Percentiles rank a stretch among this genome's conserved stretches.
Conservation (phyloP, 2,888 invertebrate species). For the Orthosia cruda region DNA sequence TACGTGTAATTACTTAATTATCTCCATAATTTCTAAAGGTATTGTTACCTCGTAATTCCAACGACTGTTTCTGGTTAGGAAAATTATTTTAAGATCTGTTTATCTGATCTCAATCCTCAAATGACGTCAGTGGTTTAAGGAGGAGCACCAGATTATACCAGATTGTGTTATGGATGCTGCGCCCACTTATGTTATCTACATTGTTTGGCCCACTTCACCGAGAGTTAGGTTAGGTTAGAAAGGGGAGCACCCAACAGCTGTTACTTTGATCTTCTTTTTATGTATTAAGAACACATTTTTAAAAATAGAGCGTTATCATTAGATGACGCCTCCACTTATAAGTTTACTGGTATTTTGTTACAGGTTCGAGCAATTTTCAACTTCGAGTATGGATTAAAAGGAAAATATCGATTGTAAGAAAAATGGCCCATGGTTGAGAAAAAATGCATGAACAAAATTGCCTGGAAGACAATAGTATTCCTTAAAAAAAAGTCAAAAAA, state of each 20-base stretch:
- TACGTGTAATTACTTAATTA: background rate
- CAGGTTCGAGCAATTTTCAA: background rate
- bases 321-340: background rate
- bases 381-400: background rate
- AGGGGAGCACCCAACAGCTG: conserved; percentile 33
- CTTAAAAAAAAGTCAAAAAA: no score
- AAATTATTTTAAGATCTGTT: conserved; percentile 17
- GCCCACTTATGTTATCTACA: conserved; percentile 67
- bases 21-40: background rate
- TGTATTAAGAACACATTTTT: conserved; percentile 6
- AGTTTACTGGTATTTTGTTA: conserved; percentile 18
- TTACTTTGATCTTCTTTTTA: conserved; percentile 27
- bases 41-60: background rate
- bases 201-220: conserved; percentile 49
- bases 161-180: conserved; percentile 24
- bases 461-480: background rate
- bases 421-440: background rate
- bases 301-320: background rate
- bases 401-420: background rate
- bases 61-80: background rate
- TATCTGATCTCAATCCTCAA: conserved; percentile 19
- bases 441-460: background rate
- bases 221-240: conserved; percentile 42
- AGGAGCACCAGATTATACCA: conserved; percentile 15
- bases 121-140: conserved; percentile 33